phyloP scores from a whole-genome alignment of 2,888 invertebrate genomes.

The Lacanobia oleracea region DNA sequence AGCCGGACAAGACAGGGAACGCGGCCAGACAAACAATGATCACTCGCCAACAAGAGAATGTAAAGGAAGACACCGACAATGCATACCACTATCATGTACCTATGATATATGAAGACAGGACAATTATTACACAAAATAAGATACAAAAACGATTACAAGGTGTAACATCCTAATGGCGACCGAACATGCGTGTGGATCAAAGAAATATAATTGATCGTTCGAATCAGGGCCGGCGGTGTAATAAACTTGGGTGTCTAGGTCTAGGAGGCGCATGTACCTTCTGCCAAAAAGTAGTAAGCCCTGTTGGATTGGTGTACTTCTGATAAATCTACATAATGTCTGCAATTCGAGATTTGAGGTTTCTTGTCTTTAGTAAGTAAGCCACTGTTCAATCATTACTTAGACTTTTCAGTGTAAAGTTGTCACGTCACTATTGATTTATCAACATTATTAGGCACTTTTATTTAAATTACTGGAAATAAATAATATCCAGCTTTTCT shows the following conservation, averaged over 20 bases:
- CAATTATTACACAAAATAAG: slow-evolving; percentile 28
- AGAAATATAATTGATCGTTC: slow-evolving; percentile 37
- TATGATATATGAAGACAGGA: slow-evolving; percentile 16
- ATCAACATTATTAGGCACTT: too few species aligned
- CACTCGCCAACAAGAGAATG: slow-evolving; percentile 17
- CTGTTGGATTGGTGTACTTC: too few species aligned
- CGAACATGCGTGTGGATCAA: slow-evolving; percentile 27
- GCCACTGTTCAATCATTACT: too few species aligned
- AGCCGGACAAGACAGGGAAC: slow-evolving; percentile 47
- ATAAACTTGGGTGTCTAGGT: neutral
- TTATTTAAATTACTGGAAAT: too few species aligned
- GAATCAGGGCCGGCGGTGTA: neutral
- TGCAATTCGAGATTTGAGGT: too few species aligned
- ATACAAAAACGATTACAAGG: slow-evolving; percentile 14
- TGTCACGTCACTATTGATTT: too few species aligned
- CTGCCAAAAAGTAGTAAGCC: too few species aligned
- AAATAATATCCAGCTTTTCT: too few species aligned
- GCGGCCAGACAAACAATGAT: slow-evolving; percentile 32
- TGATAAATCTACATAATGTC: too few species aligned
- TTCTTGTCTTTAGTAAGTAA: too few species aligned
- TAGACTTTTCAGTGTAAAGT: too few species aligned
- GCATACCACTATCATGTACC: neutral
- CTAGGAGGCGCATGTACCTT: too few species aligned
- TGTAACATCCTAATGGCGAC: slow-evolving; percentile 3
- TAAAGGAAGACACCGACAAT: slow-evolving; percentile 17